Conservation (phyloP, 2,113 vertebrate genomes). For the Oncorhynchus masou region DNA sequence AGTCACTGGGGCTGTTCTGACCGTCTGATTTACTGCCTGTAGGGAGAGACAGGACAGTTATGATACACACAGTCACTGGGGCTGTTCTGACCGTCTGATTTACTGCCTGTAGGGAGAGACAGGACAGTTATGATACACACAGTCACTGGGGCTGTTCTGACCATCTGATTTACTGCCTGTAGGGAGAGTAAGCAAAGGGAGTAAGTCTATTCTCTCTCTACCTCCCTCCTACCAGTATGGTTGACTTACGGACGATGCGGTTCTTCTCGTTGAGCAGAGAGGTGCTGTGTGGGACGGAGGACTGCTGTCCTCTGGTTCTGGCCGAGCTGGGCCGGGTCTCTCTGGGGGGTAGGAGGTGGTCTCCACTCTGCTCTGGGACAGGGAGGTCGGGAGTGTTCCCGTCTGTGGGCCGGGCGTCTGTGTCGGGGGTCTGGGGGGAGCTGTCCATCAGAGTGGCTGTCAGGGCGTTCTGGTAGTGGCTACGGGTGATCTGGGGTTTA, state of each 20-base stretch:
- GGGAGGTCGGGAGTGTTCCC: conserved; percentile 37
- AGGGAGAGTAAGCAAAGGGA: background rate
- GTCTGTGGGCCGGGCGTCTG: conserved; percentile 70
- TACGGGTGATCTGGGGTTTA: conserved; percentile 83
- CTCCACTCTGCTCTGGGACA: background rate
- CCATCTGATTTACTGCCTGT: too few relatives aligned
- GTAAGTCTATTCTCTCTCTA: background rate
- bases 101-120: too few relatives aligned
- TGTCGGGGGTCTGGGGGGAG: conserved; percentile 91
- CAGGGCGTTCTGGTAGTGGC: conserved; percentile 93
- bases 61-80: too few relatives aligned
- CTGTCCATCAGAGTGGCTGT: conserved; percentile 93
- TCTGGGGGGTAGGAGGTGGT: conserved; percentile 53
- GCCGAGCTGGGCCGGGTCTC: conserved; percentile 54
- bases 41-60: too few relatives aligned
- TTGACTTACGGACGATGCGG: conserved; percentile 73
- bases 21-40: too few relatives aligned
- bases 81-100: too few relatives aligned
- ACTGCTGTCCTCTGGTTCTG: conserved; percentile 50
- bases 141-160: too few relatives aligned
- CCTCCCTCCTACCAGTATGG: background rate
- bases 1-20: background rate
- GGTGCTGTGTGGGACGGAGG: conserved; percentile 59
- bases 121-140: too few relatives aligned
- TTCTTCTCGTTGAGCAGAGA: conserved; percentile 80